A percentile compares a stretch with the other conserved stretches of the same genome.
Evolutionary conservation across 2,113 vertebrate species (phyloP).

Genomic region (Eidolon helvum): DNA sequence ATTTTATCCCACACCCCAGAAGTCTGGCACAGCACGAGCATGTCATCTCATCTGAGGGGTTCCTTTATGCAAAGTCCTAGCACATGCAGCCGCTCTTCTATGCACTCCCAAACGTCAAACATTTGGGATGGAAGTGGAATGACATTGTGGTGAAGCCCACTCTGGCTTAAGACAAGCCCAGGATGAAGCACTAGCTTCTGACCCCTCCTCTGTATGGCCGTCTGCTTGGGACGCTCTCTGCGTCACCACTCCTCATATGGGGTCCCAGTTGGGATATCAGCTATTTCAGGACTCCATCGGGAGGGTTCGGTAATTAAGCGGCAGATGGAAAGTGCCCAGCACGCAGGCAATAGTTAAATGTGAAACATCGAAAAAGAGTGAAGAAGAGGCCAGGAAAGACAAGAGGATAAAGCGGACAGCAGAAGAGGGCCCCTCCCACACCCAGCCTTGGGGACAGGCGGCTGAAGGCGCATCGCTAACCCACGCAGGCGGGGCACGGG

Average conservation of each 20-base stretch:
- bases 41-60: background rate
- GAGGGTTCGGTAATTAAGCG: background rate
- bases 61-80: background rate
- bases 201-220: background rate
- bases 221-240: background rate
- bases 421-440: background rate
- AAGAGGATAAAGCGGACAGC: background rate
- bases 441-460: background rate
- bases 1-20: background rate
- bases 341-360: background rate
- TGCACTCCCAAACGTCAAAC: background rate
- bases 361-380: background rate
- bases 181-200: background rate
- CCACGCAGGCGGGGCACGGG: too few species aligned
- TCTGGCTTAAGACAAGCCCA: background rate
- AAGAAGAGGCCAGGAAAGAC: background rate
- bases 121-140: background rate
- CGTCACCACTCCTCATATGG: background rate
- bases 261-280: background rate
- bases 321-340: background rate
- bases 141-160: background rate
- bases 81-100: background rate
- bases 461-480: too few species aligned
- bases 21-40: background rate
- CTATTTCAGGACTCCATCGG: background rate